These are phyloP conservation scores for Zygaena filipendulae DNA, from an alignment of 2,888 invertebrate species.

Conservation along the genomic window DNA sequence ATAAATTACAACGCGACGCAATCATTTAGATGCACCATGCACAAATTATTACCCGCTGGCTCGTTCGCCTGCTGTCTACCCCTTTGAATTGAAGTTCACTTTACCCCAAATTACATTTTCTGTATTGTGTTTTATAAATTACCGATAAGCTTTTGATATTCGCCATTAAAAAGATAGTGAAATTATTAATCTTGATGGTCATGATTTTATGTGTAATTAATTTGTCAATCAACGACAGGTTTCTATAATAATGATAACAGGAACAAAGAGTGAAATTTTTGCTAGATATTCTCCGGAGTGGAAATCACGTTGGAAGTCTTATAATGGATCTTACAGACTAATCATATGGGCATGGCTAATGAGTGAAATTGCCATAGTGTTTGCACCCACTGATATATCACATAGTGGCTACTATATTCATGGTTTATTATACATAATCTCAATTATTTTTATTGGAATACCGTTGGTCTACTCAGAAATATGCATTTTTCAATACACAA, in stretches of 20 bases:
- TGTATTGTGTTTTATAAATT: too few species aligned
- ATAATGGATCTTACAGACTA: constrained; percentile 32
- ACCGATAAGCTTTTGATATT: too few species aligned
- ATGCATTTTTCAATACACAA: constrained; percentile 49
- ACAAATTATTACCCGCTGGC: constrained; percentile 67
- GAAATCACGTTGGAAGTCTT: constrained; percentile 35
- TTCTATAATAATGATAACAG: constrained; percentile 10
- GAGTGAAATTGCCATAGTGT: constrained; percentile 37
- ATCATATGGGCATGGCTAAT: constrained; percentile 49
- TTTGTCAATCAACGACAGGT: too few species aligned
- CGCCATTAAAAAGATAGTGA: too few species aligned
- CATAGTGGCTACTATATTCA: constrained; percentile 38
- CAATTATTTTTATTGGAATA: constrained; percentile 41
- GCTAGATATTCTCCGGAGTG: constrained; percentile 23
- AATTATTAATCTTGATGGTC: too few species aligned
- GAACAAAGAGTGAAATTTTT: constrained; percentile 18
- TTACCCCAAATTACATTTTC: constrained; percentile 49
- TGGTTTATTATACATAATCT: constrained; percentile 24
- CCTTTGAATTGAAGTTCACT: constrained; percentile 60
- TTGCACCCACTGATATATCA: constrained; percentile 33
- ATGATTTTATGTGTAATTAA: too few species aligned
- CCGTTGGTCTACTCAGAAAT: constrained; percentile 53
- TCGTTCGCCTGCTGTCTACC: constrained; percentile 27
- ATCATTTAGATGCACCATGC: constrained; percentile 65
- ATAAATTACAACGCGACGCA: constrained; percentile 60